Evolutionary conservation across 2,113 vertebrate genomes (phyloP).

Genomic region (Calonectris borealis): DNA sequence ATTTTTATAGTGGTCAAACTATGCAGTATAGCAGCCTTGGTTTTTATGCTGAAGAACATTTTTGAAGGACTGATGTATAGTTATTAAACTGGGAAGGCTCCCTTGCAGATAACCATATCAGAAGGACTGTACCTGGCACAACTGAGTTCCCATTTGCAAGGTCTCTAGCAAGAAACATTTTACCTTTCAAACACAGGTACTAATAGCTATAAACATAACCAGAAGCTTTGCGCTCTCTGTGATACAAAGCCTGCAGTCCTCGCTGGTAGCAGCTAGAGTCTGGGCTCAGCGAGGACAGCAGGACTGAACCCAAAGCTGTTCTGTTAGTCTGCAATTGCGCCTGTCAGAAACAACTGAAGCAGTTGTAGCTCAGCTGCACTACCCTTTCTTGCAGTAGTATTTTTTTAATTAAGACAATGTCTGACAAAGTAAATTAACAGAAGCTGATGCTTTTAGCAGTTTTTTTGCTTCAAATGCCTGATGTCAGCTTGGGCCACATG

Average conservation of each 20-base stretch:
- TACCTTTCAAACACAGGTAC: background rate
- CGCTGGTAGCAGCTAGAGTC: background rate
- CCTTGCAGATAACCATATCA: background rate
- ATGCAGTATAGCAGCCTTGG: background rate
- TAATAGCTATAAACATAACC: background rate
- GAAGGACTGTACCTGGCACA: background rate
- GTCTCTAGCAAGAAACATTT: background rate
- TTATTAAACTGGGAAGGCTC: background rate
- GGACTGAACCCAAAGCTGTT: slow-evolving; percentile 4
- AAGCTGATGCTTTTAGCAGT: slow-evolving; percentile 76
- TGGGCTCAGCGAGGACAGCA: background rate
- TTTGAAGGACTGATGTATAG: background rate
- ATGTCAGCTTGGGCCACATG: slow-evolving; percentile 75
- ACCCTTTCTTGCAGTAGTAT: slow-evolving; percentile 48
- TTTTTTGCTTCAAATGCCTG: slow-evolving; percentile 72
- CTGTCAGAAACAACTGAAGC: slow-evolving; percentile 62
- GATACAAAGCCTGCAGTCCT: background rate
- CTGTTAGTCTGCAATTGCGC: background rate
- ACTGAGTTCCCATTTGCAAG: background rate
- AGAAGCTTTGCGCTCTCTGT: background rate
- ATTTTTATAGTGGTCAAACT: background rate
- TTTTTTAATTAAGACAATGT: slow-evolving; percentile 74
- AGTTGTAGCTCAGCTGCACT: slow-evolving; percentile 74
- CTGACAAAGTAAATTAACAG: slow-evolving; percentile 77
- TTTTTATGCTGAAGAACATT: background rate